These are phyloP conservation scores for Podotricha telesiphe DNA, from an alignment of 2,888 invertebrate genomes.

Conservation along the genomic window DNA sequence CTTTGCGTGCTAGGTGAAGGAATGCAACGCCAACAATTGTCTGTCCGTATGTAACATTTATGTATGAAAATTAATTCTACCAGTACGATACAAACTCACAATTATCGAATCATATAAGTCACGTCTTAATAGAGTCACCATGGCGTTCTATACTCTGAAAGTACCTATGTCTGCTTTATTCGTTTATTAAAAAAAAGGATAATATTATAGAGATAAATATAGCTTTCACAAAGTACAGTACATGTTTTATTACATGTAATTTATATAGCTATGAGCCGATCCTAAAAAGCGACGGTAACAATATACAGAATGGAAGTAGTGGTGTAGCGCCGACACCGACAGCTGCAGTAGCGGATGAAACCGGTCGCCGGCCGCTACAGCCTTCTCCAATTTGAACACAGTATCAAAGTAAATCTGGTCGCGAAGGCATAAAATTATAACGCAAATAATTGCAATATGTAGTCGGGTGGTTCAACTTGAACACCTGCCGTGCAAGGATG, in stretches of 20 bases:
- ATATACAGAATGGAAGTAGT: constrained; percentile 3
- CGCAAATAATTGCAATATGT: constrained; percentile 11
- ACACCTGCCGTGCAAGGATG: constrained; percentile 19
- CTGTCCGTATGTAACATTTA: neutral
- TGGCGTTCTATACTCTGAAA: too few species aligned
- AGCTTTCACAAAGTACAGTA: neutral
- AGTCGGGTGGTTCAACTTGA: constrained; percentile 11
- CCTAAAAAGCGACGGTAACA: neutral
- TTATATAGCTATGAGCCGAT: constrained; percentile 3
- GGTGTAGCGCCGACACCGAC: constrained; percentile 22
- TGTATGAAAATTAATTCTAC: neutral
- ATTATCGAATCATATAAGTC: neutral
- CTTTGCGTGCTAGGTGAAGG: too few species aligned
- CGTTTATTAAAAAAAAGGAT: too few species aligned
- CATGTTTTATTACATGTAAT: neutral
- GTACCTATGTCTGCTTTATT: too few species aligned
- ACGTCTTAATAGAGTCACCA: too few species aligned
- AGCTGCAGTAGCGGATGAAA: constrained; percentile 33
- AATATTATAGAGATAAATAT: neutral
- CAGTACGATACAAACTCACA: neutral
- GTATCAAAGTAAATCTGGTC: constrained; percentile 18
- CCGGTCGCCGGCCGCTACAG: constrained; percentile 24
- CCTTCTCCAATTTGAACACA: constrained; percentile 22
- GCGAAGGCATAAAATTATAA: constrained; percentile 18
- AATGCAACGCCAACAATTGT: neutral